Conservation (phyloP, 2,113 vertebrate genomes). For the Casuarius casuarius region DNA sequence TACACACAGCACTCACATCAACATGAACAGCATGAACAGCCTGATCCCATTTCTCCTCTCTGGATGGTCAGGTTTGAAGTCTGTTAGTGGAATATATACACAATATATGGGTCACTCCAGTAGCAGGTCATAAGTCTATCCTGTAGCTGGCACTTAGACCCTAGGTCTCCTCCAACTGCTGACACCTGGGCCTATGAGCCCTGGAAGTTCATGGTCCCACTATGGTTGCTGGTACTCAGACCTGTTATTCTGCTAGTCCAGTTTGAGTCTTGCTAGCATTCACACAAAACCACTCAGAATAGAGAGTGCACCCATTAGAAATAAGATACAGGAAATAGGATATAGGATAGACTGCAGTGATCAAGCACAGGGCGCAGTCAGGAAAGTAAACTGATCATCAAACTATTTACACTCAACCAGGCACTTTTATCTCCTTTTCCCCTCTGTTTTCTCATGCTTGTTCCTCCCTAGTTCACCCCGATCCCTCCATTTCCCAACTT, state of each 20-base stretch:
- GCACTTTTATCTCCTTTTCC: neutral
- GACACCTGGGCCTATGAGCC: rapidly evolving
- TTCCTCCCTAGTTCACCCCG: neutral
- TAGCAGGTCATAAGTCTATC: neutral
- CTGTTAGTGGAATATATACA: neutral
- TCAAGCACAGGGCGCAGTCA: neutral
- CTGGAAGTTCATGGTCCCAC: neutral
- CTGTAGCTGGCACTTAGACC: neutral
- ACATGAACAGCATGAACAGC: neutral
- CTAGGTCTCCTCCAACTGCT: neutral
- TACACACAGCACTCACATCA: neutral
- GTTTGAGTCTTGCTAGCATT: neutral
- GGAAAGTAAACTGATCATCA: neutral
- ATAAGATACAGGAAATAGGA: neutral
- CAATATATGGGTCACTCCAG: neutral
- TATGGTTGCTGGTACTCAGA: neutral
- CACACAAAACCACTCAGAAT: neutral
- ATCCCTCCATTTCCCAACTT: neutral
- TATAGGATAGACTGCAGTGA: neutral
- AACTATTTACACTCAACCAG: neutral
- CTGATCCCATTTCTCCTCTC: neutral
- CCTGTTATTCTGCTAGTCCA: neutral
- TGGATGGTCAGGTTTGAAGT: neutral
- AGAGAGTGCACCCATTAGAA: neutral
- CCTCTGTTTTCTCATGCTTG: neutral